Base-by-base conservation (phyloP, 2,888 invertebrate species). In the Cosmorhoe ocellata region DNA sequence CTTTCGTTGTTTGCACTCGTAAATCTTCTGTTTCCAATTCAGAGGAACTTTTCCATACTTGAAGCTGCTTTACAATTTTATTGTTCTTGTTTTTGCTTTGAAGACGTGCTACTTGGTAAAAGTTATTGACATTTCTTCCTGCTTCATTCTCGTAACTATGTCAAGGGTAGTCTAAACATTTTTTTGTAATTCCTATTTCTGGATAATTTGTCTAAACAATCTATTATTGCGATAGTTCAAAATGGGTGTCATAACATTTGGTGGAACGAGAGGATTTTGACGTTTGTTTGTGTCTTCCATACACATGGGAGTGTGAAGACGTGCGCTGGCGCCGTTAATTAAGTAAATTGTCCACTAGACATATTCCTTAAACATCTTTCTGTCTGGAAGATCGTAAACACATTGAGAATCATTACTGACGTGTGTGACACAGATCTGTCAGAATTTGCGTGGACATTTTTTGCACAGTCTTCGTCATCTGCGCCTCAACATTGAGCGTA, bases 191-290 rank as follows among this genome's bases (percentile, higher is more conserved):
- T 11, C 30, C 30, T 24, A 43, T 30, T 46, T 48, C 36, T 30
- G 11, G 37, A 46, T 53, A 41, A 41, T 42, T 30, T 56, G 24
- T 10, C 33, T 30, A 43, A 45, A 48, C 46, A 32, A 24, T 55
- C 30, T 44, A 18, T 24, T 10, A 37, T 36, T 38, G 43, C 30
- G 39, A 33, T 52, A 38, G 41, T 46, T 31, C 47, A 46, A 45
- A 48, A 55, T 40, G 38, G 45, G 51, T 57, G 56, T 58, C 52
- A 56, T 39, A 53, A 58, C 57, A 52, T 39, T 39, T 47, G 36
- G 41, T 33, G 36, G 42, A 18, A 31, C 14, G 51, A 50, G 49
- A 41, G 48, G 51, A 52, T 52, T 52, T 46, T 48, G 59, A 59
- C 53, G 49, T 59, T 48, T 58, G 56, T 55, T 58, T 58, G 32